These are phyloP conservation scores for Drosophila ercepeae DNA, from an alignment of 1,140 invertebrate genomes.

Conservation along the genomic window DNA sequence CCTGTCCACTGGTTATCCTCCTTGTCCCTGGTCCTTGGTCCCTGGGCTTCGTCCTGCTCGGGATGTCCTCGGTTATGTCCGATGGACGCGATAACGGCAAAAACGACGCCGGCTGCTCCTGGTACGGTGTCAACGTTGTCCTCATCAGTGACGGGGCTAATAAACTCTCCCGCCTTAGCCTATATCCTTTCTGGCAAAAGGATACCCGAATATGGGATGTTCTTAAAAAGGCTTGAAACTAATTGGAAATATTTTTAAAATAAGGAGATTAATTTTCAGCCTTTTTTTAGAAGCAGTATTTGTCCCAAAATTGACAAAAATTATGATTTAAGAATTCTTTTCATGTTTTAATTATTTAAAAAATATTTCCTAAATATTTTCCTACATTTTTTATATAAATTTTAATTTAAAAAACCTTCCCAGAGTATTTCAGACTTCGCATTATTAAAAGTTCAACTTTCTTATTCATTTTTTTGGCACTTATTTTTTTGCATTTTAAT, in stretches of 20 bases:
- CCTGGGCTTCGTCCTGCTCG: slow-evolving; percentile 13
- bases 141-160: slow-evolving; percentile 56
- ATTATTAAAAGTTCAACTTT: neutral
- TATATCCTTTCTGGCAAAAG: slow-evolving; percentile 1
- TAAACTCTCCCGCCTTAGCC: slow-evolving; percentile 61
- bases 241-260: neutral
- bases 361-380: neutral
- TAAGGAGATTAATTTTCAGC: no score
- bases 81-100: slow-evolving; percentile 58
- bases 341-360: no score
- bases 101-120: slow-evolving; percentile 50
- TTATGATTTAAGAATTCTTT: no score
- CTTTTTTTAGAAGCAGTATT: no score
- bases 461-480: slow-evolving; percentile 11
- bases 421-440: slow-evolving; percentile 11
- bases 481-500: slow-evolving; percentile 5
- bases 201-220: neutral
- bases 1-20: slow-evolving; percentile 8
- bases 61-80: slow-evolving; percentile 49
- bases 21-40: slow-evolving; percentile 1
- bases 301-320: no score
- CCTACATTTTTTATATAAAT: neutral
- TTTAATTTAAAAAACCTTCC: neutral
- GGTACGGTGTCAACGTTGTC: slow-evolving; percentile 27
- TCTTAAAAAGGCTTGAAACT: neutral